Base-by-base conservation (phyloP, 2,113 vertebrate species). In the Lycaon pictus region DNA sequence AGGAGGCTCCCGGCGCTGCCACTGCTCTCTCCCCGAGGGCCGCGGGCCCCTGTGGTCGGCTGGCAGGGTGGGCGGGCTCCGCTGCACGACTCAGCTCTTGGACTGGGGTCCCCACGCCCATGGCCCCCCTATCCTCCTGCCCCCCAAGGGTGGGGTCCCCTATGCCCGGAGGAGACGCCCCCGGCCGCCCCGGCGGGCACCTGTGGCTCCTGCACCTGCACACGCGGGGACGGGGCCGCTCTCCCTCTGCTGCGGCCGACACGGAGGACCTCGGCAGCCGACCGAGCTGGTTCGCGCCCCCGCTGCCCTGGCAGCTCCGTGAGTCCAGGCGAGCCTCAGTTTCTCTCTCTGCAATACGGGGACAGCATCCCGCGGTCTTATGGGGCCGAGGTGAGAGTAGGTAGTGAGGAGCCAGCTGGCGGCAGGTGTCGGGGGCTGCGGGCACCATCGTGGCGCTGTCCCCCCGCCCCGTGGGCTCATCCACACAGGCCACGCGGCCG, bases 61-160 rank as follows among this genome's bases (percentile, higher is more conserved):
- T 53, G 23, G n/a, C 15, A 72, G 32, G 25, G 43, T 0, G 1
- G 25, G 43, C 0, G 0, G 25, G 17, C 27, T 63, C 60, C n/a
- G 2, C 69, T 69, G 69, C 56, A 63, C 35, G n/a, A 3, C 79
- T 77, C 35, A 4, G 67, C 19, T 55, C 56, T 37, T 23, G 20
- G 12, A 53, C 3, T 65, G 11, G 15, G 48, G 51, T 51, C 58
- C 37, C 2, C 22, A 0, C 0, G 0, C 10, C 35, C 71, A 8
- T 1, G 2, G 3, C 6, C 19, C 17, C 11, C 15, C 0, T 3
- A 2, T 4, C 19, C 17, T 11, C 19, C 0, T 43, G 37, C 19
- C 35, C 48, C 43, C 53, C 6, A 22, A 23, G 37, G 25, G n/a
- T 19, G 9, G 81, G 60, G 11, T 76, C 27, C 67, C 53, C 0